phyloP scores from a whole-genome alignment of 2,113 vertebrate species.

The Aplodontia rufa region DNA sequence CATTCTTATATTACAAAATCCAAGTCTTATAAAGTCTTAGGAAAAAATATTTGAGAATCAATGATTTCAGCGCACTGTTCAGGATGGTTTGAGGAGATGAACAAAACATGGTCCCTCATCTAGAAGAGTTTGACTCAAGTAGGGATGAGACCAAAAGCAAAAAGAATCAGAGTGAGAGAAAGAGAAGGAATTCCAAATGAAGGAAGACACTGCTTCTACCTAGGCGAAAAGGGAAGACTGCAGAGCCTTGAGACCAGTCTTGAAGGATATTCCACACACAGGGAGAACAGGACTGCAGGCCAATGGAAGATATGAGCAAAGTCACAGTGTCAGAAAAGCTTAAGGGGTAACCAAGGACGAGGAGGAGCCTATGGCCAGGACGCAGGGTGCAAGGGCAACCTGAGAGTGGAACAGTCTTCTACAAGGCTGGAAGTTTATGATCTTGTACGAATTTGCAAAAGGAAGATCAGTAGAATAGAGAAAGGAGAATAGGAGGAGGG shows the following conservation, averaged over 20 bases:
- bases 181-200: background rate
- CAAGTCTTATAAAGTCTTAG: background rate
- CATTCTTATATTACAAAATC: background rate
- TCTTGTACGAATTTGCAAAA: too few relatives aligned
- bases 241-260: background rate
- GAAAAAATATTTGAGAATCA: background rate
- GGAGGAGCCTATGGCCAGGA: background rate
- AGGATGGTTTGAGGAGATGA: background rate
- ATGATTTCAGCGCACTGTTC: background rate
- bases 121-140: background rate
- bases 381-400: accelerated
- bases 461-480: too few relatives aligned
- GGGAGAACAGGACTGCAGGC: background rate
- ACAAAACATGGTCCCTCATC: background rate
- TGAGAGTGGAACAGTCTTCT: background rate
- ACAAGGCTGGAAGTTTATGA: background rate
- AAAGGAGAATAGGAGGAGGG: too few relatives aligned
- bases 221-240: background rate
- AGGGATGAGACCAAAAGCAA: background rate
- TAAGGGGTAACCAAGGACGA: background rate
- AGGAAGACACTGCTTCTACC: background rate
- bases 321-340: background rate
- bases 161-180: background rate
- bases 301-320: background rate
- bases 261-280: background rate